Evolutionary conservation across 2,797 vertebrate genomes (phyloP).

Genomic region (Phoxinus dragarum): DNA sequence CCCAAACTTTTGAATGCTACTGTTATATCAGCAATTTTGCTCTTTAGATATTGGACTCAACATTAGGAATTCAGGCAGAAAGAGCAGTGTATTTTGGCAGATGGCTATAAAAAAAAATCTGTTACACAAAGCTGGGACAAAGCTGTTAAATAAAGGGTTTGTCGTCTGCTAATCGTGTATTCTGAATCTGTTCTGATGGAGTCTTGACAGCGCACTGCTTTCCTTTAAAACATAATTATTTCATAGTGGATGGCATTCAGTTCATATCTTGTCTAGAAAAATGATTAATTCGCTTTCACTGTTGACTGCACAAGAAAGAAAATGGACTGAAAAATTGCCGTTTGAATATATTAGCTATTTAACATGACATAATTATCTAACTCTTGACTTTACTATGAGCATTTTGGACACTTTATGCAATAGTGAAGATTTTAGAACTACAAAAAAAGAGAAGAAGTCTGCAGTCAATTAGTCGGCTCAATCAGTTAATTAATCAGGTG

Average conservation of each 20-base stretch:
- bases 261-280: background rate
- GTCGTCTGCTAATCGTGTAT: background rate
- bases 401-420: background rate
- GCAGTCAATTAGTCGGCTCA: background rate
- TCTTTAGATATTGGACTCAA: background rate
- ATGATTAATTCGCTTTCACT: background rate
- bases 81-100: background rate
- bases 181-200: conserved; percentile 13
- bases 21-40: conserved; percentile 1
- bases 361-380: background rate
- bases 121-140: background rate
- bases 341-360: background rate
- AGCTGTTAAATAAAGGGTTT: background rate
- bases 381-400: background rate
- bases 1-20: background rate
- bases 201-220: background rate
- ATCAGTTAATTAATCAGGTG: conserved; percentile 2
- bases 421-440: background rate
- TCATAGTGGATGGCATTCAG: background rate
- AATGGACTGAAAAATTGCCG: background rate
- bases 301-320: background rate
- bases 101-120: background rate
- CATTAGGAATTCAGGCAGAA: background rate
- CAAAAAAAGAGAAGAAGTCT: background rate
- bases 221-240: conserved; percentile 16